A percentile compares a stretch with the other conserved stretches of the same genome.
phyloP scores from a whole-genome alignment of 2,888 invertebrate species.

The Plebejus anna region DNA sequence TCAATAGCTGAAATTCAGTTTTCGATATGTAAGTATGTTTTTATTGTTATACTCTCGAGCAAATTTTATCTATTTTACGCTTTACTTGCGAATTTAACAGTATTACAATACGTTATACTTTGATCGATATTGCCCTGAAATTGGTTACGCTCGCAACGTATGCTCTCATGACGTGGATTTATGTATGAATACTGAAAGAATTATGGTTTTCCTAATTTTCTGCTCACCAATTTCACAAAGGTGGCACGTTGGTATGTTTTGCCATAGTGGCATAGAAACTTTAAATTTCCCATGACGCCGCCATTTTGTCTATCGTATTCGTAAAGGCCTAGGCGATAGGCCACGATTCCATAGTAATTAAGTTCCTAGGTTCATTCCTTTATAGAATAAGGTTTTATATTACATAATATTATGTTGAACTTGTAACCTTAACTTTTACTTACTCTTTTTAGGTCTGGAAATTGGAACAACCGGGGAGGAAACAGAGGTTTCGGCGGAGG shows the following conservation, averaged over 20 bases:
- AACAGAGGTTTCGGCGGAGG: constrained; percentile 63
- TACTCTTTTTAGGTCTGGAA: constrained; percentile 61
- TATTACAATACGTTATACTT: neutral
- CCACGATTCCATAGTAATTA: too few relatives aligned
- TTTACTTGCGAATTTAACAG: neutral
- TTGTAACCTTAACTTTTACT: constrained; percentile 14
- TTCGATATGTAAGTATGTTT: constrained; percentile 59
- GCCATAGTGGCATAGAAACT: neutral
- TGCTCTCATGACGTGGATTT: neutral
- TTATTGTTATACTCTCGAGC: constrained; percentile 27
- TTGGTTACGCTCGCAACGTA: neutral
- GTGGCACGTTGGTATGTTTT: neutral
- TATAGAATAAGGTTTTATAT: too few relatives aligned
- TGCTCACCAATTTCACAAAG: neutral
- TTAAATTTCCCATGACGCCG: neutral
- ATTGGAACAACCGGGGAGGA: constrained; percentile 69
- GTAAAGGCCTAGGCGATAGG: neutral
- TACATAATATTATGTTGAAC: too few relatives aligned
- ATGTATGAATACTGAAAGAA: neutral
- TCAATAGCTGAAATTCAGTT: constrained; percentile 46
- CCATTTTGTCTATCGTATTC: constrained; percentile 9
- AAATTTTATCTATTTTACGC: constrained; percentile 16
- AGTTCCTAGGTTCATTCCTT: too few relatives aligned
- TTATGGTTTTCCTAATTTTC: neutral
- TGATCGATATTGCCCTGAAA: neutral